Base-by-base conservation (phyloP, 2,797 vertebrate species). In the Sebastes oblongus region DNA sequence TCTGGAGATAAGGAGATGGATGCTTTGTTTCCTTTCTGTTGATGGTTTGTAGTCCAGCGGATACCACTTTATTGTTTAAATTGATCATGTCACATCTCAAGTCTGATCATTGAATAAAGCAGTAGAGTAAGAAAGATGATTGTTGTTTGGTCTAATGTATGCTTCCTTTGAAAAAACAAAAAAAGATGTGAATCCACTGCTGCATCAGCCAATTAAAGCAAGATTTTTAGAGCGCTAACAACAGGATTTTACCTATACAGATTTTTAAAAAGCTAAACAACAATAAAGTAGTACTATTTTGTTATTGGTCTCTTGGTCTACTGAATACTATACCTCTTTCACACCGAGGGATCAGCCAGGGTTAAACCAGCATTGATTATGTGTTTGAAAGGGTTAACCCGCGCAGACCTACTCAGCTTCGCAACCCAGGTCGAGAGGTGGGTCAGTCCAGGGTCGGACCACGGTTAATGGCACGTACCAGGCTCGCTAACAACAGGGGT, bases 201-300 rank as follows among this genome's bases (percentile, higher is more conserved):
- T 78, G n/a, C 83, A 78, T 89, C 79, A 75, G 65, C 80, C 36
- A 50, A 73, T 74, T 65, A 71, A 74, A 84, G 68, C 36, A 10
- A 79, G 85, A 75, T 86, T 91, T 90, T 82, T 80, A 73, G 77
- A 78, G 72, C 64, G 74, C 39, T 42, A 42, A 42, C 6, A 42
- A 42, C 39, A 42, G 39, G 39, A 42, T 42, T 42, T 42, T 42
- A 42, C 62, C 82, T 87, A 77, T 79, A 84, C 62, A 89, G 70
- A 86, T 87, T 90, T 91, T 85, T 89, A 72, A 84, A 85, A 72
- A 27, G 64, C 30, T 86, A 83, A 89, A 90, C 85, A 84, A 73
- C 76, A 56, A 90, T 89, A 81, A 89, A 89, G 82, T 83, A 88
- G 87, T 89, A 84, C 90, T 91, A 91, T 93, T 92, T 92, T 92